Base-by-base conservation (phyloP, 2,113 vertebrate genomes). In the Asarcornis scutulata region DNA sequence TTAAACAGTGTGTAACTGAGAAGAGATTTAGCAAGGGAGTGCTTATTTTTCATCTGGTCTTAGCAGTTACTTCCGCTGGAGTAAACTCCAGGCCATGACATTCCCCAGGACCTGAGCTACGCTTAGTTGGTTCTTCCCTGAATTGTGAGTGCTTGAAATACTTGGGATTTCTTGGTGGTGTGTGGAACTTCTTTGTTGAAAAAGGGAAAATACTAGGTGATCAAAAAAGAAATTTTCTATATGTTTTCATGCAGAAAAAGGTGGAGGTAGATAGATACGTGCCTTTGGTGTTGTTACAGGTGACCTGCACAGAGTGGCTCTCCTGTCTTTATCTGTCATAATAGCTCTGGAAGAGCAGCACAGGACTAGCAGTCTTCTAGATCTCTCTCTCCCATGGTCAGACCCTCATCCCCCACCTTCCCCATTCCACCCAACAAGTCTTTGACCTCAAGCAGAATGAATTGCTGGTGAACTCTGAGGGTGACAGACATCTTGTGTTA, bases 91-190 rank as follows among this genome's bases (percentile, higher is more conserved):
- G 42, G 46, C 8, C 15, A 16, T 38, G 34, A 50, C 60, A 40
- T 32, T 40, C 48, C 36, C 18, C 31, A 66, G 36, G 14, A 42
- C 26, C 32, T 59, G 36, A 81, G 52, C 8, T 60, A 58, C 40
- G 3, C 31, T 68, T 71, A 32, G 32, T 46, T 81, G 52, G 1
- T 56, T 81, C 77, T 86, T 88, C 34, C 9, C 32, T 11, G 16
- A 25, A 68, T 29, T 64, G 6, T 32, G 13, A 78, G 27, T 50
- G 38, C 6, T n/a, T 67, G 22, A 46, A 88, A 80, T 44, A 50
- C 0, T 2, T 38, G 7, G 11, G 14, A 32, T 38, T 89, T 90
- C 26, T n/a, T 62, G 12, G 8, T 1, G 7, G 4, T 2, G 1
- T 7, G 2, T 21, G 20, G 22, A 88, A n/a, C 8, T 6, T 63